Conservation (phyloP, 2,113 vertebrate species). For the Scopus umbretta region DNA sequence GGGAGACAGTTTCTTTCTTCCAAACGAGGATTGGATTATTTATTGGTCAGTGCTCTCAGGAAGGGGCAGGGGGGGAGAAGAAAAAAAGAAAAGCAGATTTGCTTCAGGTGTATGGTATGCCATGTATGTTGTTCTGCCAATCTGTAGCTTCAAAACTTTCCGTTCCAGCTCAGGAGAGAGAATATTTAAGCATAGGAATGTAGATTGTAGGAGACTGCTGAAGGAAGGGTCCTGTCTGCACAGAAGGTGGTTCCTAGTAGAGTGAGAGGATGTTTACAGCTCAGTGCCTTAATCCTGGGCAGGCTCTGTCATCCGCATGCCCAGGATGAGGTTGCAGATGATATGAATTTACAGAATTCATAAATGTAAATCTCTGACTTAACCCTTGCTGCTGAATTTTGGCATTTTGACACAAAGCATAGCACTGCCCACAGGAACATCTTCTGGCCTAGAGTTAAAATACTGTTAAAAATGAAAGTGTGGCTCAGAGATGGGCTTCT, state of each 20-base stretch:
- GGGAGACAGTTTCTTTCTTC: background rate
- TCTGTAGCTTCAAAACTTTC: background rate
- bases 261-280: background rate
- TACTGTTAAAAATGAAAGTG: background rate
- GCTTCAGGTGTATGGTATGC: background rate
- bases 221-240: background rate
- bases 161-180: background rate
- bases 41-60: background rate
- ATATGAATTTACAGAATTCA: background rate
- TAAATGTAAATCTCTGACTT: background rate
- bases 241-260: background rate
- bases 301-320: background rate
- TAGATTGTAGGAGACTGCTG: background rate
- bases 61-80: fast-evolving
- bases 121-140: background rate
- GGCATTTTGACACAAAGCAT: background rate
- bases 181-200: background rate
- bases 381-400: background rate
- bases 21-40: background rate
- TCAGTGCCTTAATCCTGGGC: background rate
- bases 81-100: background rate
- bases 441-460: background rate
- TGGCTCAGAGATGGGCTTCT: background rate
- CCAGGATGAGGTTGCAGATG: background rate
- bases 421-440: background rate